Conservation (phyloP, 2,113 vertebrate genomes). For the Prunella fulvescens region DNA sequence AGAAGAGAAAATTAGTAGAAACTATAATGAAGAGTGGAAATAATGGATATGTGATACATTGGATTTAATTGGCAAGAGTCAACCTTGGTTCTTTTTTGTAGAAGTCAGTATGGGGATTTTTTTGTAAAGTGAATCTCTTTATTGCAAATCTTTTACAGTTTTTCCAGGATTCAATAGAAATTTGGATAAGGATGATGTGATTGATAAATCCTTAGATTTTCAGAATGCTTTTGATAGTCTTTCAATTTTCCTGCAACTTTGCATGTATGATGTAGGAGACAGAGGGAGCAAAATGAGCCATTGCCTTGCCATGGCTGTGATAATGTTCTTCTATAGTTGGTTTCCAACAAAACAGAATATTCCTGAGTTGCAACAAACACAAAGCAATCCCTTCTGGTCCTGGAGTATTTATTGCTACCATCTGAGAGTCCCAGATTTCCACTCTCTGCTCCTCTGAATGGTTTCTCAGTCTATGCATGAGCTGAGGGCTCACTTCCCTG, state of each 20-base stretch:
- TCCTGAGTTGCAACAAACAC: neutral
- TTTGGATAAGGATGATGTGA: neutral
- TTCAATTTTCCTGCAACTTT: neutral
- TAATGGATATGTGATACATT: neutral
- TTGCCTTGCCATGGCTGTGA: neutral
- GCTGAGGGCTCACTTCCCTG: neutral
- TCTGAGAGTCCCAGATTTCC: neutral
- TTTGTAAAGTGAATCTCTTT: neutral
- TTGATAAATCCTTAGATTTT: neutral
- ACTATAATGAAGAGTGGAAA: neutral
- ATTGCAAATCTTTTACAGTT: neutral
- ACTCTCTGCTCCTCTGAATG: neutral
- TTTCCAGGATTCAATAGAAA: neutral
- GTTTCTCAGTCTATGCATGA: neutral
- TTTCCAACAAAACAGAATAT: neutral
- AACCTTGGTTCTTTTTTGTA: neutral
- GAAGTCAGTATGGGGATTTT: neutral
- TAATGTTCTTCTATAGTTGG: neutral
- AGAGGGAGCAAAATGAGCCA: neutral
- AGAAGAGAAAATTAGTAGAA: neutral
- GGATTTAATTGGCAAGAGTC: neutral
- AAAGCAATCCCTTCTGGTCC: neutral
- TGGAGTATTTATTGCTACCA: neutral
- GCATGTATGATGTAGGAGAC: neutral
- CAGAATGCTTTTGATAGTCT: neutral